Base-by-base conservation (phyloP, 2,888 invertebrate species). In the Euplexia lucipara region DNA sequence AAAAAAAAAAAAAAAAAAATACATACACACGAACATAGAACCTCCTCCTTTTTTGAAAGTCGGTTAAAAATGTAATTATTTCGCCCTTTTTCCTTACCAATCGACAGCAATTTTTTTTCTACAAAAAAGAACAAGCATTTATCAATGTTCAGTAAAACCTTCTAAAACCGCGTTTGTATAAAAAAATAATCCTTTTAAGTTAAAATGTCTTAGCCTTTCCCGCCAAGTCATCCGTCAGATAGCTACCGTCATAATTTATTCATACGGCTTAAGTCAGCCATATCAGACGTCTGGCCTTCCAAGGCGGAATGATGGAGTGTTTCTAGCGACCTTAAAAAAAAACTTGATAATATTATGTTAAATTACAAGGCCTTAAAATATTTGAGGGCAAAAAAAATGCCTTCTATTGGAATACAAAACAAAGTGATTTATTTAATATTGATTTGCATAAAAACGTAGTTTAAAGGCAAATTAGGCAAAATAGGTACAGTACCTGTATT, bases 191-290 rank as follows among this genome's bases (percentile, higher is more conserved):
- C n/a, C 45, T 2, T 9, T 9, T 18, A 39, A 54, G 34, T 58
- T 49, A 42, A 45, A 72, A 59, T 49, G 20, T 58, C 44, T 52
- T 5, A 16, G 20, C 10, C 9, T 42, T 59, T 35, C 9, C 10
- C 34, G 41, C 32, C 9, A 14, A 34, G 56, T 68, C 52, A 47
- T 37, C 57, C 51, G 41, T 54, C 62, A 58, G 44, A 37, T n/a
- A 22, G 37, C 42, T 34, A 57, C 39, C 57, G 18, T 62, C 32
- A 14, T 75, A 73, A 75, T 69, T 63, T 75, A 73, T 73, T 73
- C 63, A 75, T 59, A 51, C 45, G 34, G 42, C 45, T 68, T 58
- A 34, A 68, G 45, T 72, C 70, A 18, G 22, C 48, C 54, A 41
- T 70, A 70, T 70, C 70, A 18, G 53, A 44, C 37, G 12, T 53